Conservation (phyloP, 2,888 invertebrate genomes). For the Blastobasis lacticolella region DNA sequence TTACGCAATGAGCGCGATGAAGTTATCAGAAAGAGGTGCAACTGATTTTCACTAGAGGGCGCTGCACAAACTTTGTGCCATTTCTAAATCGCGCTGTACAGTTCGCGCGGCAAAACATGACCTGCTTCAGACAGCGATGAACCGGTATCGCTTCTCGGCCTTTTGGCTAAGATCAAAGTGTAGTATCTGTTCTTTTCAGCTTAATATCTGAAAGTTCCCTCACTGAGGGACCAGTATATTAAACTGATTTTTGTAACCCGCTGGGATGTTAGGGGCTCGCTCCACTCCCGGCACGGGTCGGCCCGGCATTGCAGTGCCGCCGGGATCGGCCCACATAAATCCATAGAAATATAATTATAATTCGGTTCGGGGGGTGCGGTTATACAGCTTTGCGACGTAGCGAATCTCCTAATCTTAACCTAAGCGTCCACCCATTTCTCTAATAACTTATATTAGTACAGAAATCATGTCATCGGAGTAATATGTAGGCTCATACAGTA, state of each 20-base stretch:
- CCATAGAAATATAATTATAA: neutral
- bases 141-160: slow-evolving; percentile 24
- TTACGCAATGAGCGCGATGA: no score
- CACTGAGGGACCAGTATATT: slow-evolving; percentile 32
- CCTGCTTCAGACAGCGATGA: neutral
- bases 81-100: neutral
- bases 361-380: no score
- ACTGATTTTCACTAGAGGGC: no score
- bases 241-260: slow-evolving; percentile 28
- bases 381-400: no score
- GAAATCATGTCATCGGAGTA: no score
- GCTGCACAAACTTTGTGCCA: no score
- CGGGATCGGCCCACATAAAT: slow-evolving; percentile 9
- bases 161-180: slow-evolving; percentile 31
- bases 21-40: no score
- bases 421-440: no score
- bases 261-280: slow-evolving; percentile 31
- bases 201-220: slow-evolving; percentile 33
- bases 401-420: no score
- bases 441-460: no score
- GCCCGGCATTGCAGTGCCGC: slow-evolving; percentile 15
- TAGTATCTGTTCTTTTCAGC: slow-evolving; percentile 32
- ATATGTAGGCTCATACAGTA: no score
- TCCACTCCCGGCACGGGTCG: slow-evolving; percentile 24
- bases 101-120: neutral